Base-by-base conservation (phyloP, 2,888 invertebrate species). In the Pegoplata infirma region DNA sequence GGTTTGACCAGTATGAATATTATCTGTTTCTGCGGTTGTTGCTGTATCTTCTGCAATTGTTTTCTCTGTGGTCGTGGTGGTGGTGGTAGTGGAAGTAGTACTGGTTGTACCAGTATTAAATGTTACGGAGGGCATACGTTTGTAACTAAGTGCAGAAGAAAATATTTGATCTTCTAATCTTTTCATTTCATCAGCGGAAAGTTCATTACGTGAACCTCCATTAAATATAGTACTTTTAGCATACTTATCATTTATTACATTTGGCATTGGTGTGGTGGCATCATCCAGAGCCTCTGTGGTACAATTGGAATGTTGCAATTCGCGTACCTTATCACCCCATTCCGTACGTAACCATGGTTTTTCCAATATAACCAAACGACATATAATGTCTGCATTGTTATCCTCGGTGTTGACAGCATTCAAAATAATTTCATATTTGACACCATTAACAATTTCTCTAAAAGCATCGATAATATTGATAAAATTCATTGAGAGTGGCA, bases 221-320 rank as follows among this genome's bases (percentile, higher is more conserved):
- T 85, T 86, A 83, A 88, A 89, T 63, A 88, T 72, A 32, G 84
- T 84, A 83, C 89, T 89, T 76, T 84, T 85, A 76, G 85, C 84
- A 82, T 88, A 89, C 82, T 88, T 87, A 53, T 87, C 85, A 71
- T 87, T 86, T 5, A 86, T 81, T 6, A 78, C 82, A 49, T 82
- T 84, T 49, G 81, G 44, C 19, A 83, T 82, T 36, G 53, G 17
- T 7, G 75, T 76, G 1, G 75, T 56, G 32, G 82, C 69, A n/a
- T n/a, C n/a, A n/a, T 80, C 82, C 17, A 51, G 4, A 8, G 32
- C 75, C 59, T 91, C 89, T 56, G 89, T 87, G 1, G 93, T 93
- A 84, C 94, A 94, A 84, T 94, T 94, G 82, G 94, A 93, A 21
- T 91, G 89, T 56, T 92, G 86, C 71, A 94, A 90, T 12, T 92